Percentiles rank a stretch among this genome's conserved stretches.
phyloP scores from a whole-genome alignment of 2,888 invertebrate species.

The Agonum fuliginosum region DNA sequence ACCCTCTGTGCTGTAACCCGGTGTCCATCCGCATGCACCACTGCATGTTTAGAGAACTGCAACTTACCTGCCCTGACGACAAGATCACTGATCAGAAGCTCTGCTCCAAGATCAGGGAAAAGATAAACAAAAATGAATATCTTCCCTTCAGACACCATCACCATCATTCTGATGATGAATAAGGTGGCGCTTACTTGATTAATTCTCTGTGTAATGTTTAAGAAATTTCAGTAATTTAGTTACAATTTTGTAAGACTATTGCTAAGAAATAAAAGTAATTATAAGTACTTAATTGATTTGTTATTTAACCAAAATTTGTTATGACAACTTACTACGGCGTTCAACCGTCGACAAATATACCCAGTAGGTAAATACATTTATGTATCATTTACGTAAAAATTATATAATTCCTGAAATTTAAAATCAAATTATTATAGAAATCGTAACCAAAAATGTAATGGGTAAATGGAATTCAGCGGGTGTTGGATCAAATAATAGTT shows the following conservation, averaged over 20 bases:
- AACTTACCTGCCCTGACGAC: constrained; percentile 70
- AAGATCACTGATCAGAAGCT: constrained; percentile 69
- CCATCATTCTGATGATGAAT: constrained; percentile 55
- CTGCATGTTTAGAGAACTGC: constrained; percentile 71
- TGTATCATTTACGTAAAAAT: no score
- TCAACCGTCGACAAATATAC: no score
- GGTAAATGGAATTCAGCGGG: no score
- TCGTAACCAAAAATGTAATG: no score
- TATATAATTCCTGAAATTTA: no score
- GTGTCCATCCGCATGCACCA: constrained; percentile 68
- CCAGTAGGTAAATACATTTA: no score
- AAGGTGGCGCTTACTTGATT: not conserved
- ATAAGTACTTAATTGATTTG: no score
- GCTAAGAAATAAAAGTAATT: not conserved
- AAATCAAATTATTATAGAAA: no score
- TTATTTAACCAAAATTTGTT: no score
- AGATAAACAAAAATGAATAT: constrained; percentile 66
- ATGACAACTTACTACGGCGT: no score
- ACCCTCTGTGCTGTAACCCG: constrained; percentile 68
- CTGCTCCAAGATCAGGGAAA: constrained; percentile 69
- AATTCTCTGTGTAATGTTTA: not conserved
- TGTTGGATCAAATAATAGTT: no score
- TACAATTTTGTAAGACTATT: constrained; percentile 7
- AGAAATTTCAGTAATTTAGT: not conserved
- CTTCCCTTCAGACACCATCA: constrained; percentile 55